Conservation (phyloP, 2,888 invertebrate species). For the Leuctra nigra region DNA sequence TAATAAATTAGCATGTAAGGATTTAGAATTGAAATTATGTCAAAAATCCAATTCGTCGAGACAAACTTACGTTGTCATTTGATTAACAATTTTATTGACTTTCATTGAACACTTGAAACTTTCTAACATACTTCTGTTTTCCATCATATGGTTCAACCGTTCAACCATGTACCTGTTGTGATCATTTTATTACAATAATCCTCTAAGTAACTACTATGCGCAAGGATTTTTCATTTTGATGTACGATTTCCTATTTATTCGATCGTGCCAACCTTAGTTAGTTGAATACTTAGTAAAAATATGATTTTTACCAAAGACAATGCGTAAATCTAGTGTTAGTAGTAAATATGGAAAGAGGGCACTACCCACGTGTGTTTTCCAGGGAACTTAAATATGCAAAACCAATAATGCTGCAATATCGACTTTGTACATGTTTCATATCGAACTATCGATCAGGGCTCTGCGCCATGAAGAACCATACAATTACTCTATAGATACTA, state of each 20-base stretch:
- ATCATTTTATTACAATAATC: background rate
- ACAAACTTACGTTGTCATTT: too few relatives aligned
- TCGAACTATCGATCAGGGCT: conserved; percentile 19
- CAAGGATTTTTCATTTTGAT: conserved; percentile 4
- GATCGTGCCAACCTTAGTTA: conserved; percentile 20
- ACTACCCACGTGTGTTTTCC: too few relatives aligned
- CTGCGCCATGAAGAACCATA: conserved; percentile 15
- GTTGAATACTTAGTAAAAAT: conserved; percentile 12
- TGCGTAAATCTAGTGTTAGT: background rate
- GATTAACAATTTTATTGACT: too few relatives aligned
- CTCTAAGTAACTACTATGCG: background rate
- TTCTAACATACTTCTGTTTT: too few relatives aligned
- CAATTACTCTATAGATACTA: conserved; percentile 22
- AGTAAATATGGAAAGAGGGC: background rate
- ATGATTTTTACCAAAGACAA: conserved; percentile 20
- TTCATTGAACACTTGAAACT: too few relatives aligned
- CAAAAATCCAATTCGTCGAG: too few relatives aligned
- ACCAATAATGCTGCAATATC: conserved; percentile 13
- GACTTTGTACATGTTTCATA: conserved; percentile 27
- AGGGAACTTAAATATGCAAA: too few relatives aligned
- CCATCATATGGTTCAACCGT: background rate
- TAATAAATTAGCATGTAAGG: conserved; percentile 8
- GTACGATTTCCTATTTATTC: conserved; percentile 16
- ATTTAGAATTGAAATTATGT: conserved; percentile 9
- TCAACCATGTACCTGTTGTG: background rate